Percentiles rank a stretch among this genome's conserved stretches.
These are phyloP conservation scores for Leptopilina myrica DNA, from an alignment of 2,888 invertebrate genomes.

Conservation along the genomic window DNA sequence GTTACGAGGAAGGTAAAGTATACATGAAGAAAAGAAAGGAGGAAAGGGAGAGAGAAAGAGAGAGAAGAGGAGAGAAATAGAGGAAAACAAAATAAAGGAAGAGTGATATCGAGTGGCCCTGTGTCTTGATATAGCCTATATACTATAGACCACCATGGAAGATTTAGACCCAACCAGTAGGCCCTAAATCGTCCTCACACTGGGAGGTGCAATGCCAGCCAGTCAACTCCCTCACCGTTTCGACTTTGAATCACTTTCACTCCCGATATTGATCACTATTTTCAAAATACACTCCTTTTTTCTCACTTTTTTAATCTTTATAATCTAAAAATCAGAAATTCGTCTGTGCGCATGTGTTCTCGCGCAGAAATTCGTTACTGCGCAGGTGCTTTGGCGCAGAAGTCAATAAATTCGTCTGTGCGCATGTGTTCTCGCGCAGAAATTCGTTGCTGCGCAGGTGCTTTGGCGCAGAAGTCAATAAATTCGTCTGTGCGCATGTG, in stretches of 20 bases:
- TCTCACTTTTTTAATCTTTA: not conserved
- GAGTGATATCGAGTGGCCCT: conserved; percentile 64
- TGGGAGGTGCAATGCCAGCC: conserved; percentile 62
- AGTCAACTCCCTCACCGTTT: not conserved
- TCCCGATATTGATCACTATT: not conserved
- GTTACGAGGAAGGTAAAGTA: conserved; percentile 43
- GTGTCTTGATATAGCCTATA: conserved; percentile 69
- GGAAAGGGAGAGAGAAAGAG: not conserved
- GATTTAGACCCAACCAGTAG: conserved; percentile 67
- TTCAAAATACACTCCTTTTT: not conserved
- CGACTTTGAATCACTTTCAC: conserved; percentile 14
- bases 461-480: too few relatives aligned
- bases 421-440: too few relatives aligned
- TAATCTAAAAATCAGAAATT: too few relatives aligned
- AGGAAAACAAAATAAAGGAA: conserved; percentile 25
- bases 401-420: too few relatives aligned
- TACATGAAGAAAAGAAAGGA: conserved; percentile 37
- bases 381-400: too few relatives aligned
- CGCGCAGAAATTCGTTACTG: too few relatives aligned
- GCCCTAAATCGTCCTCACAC: conserved; percentile 74
- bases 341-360: too few relatives aligned
- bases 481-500: too few relatives aligned
- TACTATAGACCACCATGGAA: conserved; percentile 60
- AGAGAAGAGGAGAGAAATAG: conserved; percentile 2
- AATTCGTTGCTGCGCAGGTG: too few relatives aligned